Base-by-base conservation (phyloP, 2,888 invertebrate species). In the Diplolepis rosae region DNA sequence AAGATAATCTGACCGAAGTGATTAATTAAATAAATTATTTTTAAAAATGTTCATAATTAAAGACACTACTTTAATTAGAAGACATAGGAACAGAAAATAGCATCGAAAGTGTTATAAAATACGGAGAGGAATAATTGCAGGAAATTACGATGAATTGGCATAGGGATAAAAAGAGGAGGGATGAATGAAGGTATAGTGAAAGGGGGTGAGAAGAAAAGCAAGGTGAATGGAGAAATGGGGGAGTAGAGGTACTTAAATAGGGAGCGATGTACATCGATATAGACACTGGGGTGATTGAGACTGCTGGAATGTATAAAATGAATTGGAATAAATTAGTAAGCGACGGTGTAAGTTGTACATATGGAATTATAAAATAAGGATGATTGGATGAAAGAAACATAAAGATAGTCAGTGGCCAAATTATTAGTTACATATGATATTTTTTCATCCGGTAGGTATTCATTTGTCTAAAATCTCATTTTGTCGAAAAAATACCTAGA, bases 221-320 rank as follows among this genome's bases (percentile, higher is more conserved):
- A 39, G 24, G 39, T 32, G 39, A 68, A 54, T 51, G 61, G 32
- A 22, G 13, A 18, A 18, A 39, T 15, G 6, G 1, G 11, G 51
- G 22, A 30, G 15, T 18, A 52, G n/a, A 24, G 27, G 15, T 7
- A 66, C 42, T 18, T 28, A 27, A 30, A 65, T 66, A 28, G 30
- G 45, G 48, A 66, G 28, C 13, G 69, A 66, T 30, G 32, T 7
- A 66, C 30, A 66, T 66, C 28, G 32, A 50, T 66, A 66, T 22
- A 27, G 48, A 66, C 18, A 48, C 11, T 11, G 39, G 50, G 66
- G 32, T 48, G 66, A 22, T 28, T 42, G 9, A 18, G 27, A 66
- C 13, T 50, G 32, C 50, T 28, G 48, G n/a, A 50, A 66, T 30
- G n/a, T 15, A 48, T 32, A 42, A 66, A 66, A 15, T 22, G 30